These are phyloP conservation scores for Icerya purchasi DNA, from an alignment of 2,888 invertebrate genomes.

Conservation along the genomic window DNA sequence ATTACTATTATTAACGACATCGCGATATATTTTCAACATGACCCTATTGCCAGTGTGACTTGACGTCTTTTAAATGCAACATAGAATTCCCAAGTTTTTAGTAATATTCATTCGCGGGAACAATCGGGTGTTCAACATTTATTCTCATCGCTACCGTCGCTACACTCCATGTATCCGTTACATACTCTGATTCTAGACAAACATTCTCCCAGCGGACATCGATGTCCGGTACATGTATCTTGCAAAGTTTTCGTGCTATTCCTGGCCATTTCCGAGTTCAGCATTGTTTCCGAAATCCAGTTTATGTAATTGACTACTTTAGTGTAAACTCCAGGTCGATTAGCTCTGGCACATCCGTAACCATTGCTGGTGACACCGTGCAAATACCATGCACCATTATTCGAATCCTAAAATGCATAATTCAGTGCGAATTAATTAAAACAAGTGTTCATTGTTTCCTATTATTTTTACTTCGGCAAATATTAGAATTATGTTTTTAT, in stretches of 20 bases:
- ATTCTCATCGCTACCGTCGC: constrained; percentile 50
- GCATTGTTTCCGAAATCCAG: constrained; percentile 42
- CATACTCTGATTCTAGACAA: constrained; percentile 46
- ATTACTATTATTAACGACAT: no score
- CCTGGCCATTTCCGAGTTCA: constrained; percentile 12
- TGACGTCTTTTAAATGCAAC: no score
- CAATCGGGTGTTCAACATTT: constrained; percentile 27
- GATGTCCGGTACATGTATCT: constrained; percentile 37
- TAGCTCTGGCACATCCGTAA: constrained; percentile 55
- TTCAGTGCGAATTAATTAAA: no score
- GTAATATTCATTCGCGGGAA: background rate
- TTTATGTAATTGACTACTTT: constrained; percentile 50
- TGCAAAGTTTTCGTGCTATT: constrained; percentile 17
- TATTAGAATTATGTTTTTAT: no score
- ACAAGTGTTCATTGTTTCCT: no score
- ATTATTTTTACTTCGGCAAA: no score
- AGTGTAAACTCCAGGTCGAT: constrained; percentile 58
- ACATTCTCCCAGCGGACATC: constrained; percentile 56
- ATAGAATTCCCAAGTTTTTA: no score
- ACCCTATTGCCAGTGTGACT: no score
- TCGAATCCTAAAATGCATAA: background rate
- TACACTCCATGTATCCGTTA: constrained; percentile 56
- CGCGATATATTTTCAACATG: no score
- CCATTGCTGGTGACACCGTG: constrained; percentile 54
- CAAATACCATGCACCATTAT: constrained; percentile 26